phyloP scores from a whole-genome alignment of 2,888 invertebrate genomes.

The Eristalis pertinax region DNA sequence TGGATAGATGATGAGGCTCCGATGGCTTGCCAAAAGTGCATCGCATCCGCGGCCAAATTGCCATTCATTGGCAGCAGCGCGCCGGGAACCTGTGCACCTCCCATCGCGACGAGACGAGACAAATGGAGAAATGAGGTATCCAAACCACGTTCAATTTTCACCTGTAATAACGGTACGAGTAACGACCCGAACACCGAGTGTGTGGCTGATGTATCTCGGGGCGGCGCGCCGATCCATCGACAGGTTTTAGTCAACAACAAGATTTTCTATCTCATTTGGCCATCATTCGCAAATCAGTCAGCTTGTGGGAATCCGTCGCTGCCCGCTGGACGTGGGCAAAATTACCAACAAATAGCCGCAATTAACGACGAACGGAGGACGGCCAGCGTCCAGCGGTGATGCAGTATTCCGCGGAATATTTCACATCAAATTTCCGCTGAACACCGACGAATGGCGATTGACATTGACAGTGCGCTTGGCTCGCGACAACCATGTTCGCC shows the following conservation, averaged over 20 bases:
- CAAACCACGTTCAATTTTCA: not conserved
- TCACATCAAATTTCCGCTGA: not conserved
- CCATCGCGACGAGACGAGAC: not conserved
- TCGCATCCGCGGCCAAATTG: not conserved
- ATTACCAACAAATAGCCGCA: not conserved
- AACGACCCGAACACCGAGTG: not conserved
- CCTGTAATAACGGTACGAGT: not conserved
- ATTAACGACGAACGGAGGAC: not conserved
- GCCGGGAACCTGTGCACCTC: not conserved
- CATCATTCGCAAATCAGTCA: constrained; percentile 28
- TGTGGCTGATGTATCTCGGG: not conserved
- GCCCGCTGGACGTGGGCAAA: constrained; percentile 19
- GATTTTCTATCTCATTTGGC: constrained; percentile 47
- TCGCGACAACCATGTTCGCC: not conserved
- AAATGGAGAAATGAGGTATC: not conserved
- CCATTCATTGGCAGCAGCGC: not conserved
- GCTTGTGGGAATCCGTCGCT: constrained; percentile 30
- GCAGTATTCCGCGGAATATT: not conserved
- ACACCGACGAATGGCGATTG: not conserved
- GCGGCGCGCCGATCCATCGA: not conserved
- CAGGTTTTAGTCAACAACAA: constrained; percentile 6
- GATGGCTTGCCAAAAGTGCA: not conserved
- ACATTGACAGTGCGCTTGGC: not conserved
- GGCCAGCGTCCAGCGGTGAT: not conserved
- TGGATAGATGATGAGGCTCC: not conserved